Percentiles rank a stretch among this genome's conserved stretches.
phyloP scores from a whole-genome alignment of 1,140 invertebrate genomes.

The Scylla paramamosain region DNA sequence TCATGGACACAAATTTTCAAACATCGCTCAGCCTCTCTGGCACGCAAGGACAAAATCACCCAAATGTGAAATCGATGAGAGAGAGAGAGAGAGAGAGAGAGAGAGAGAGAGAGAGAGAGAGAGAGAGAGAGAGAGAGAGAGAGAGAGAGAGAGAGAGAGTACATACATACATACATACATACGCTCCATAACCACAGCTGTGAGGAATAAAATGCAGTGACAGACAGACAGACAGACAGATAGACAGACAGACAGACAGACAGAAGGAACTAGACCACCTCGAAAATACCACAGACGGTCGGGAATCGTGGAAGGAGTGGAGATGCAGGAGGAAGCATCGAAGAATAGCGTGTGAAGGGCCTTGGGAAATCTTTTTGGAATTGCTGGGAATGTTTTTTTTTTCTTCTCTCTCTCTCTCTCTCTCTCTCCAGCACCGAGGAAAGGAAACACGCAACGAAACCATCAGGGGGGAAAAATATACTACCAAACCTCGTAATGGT shows the following conservation, averaged over 20 bases:
- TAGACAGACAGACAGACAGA: neutral
- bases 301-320: neutral
- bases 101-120: constrained; percentile 19
- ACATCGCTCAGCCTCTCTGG: neutral
- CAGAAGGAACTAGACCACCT: neutral
- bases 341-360: neutral
- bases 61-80: constrained; percentile 23
- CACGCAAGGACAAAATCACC: constrained; percentile 18
- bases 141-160: too few relatives aligned
- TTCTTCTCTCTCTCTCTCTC: too few relatives aligned
- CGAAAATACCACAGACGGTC: neutral
- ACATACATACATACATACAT: neutral
- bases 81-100: constrained; percentile 20
- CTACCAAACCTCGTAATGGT: too few relatives aligned
- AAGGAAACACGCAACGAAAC: neutral
- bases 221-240: neutral
- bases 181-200: neutral
- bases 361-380: neutral
- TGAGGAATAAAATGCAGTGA: neutral
- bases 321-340: neutral
- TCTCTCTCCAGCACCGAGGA: neutral
- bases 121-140: too few relatives aligned
- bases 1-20: constrained; percentile 14
- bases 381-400: neutral
- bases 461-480: neutral